Evolutionary conservation across 2,888 invertebrate genomes (phyloP), one percentile per base, ranked within the genome.

Genomic region (Mayetiola destructor): DNA sequence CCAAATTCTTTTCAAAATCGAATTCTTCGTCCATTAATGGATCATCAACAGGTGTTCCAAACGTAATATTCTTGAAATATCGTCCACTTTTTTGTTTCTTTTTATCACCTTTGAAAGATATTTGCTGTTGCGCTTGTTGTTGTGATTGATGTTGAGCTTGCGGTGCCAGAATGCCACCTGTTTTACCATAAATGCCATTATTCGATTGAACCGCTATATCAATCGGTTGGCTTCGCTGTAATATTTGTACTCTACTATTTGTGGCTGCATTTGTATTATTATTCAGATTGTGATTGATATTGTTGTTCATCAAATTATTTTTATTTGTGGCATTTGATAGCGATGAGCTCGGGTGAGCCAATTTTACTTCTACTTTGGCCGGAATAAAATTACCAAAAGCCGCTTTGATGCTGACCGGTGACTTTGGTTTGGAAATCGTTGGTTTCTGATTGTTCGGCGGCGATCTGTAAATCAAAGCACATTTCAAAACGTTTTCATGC

Each of bases 1-100:
- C 91, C 57, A 93, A 76, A 75, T 93, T 94, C 61, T 89, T 90
- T 69, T 94, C 93, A 77, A 94, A 93, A 76, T 94, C 93, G 75
- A 94, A 94, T 65, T 94, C 93, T 67, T 84, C 69, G 53, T 68
- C 66, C 58, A 71, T 62, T 2, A 66, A 60, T 1, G 70, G 69
- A 64, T 73, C 72, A 59, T 73, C 72, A 2, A 69, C 65, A 2
- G 72, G 69, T 18, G 68, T 67, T 21, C 68, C 68, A 62, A 72
- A 72, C 1, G 72, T 71, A 60, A 65, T 68, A 48, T 68, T 66
- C 30, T 67, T 62, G 59, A 67, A 67, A 21, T 65, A 67, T 52
- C 70, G 68, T 0, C 68, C 63, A 8, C 69, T 66, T 56, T 61
- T 60, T 58, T 61, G 60, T 62, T 42, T 58, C 60, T 30, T 61